Evolutionary conservation across 2,888 invertebrate genomes (phyloP), one percentile per base, ranked within the genome.

Genomic region (Platypus cylindrus): DNA sequence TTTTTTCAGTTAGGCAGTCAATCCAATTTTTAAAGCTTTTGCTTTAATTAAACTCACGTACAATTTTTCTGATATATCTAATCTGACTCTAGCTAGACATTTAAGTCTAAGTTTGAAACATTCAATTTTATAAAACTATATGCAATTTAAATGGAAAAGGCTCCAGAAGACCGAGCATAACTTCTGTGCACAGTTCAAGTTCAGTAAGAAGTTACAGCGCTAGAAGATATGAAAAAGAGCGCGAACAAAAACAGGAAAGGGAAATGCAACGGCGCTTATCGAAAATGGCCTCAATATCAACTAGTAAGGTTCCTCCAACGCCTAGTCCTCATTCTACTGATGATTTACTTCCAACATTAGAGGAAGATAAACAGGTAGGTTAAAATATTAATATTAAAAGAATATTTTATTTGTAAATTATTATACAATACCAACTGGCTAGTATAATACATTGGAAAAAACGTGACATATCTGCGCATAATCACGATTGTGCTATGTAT

Each of bases 161-260:
- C 72, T 84, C 84, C 58, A 72, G 85, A 70, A 76, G 85, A 68
- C 84, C 85, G 66, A 84, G 85, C 71, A 67, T 85, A 69, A 80
- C 78, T 48, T 86, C 85, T 45, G 70, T 86, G 52, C 85, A 86
- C 59, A 85, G 85, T 68, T 76, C 78, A 49, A 84, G 80, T 41
- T 86, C 85, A 32, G 73, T 83, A 44, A 73, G 81, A 56, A 85
- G 84, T 62, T 85, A 82, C 63, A 83, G 84, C 55, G 72, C 80
- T 48, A 73, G 75, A 58, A 70, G 80, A 44, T 81, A 82, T 62
- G 86, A 86, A 58, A 71, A 76, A 48, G 86, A 86, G 55, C 63
- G 80, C 37, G 83, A 81, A 56, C 81, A 84, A 58, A 83, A 83
- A 57, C 83, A 84, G 55, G 73, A 80, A 52, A 65, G 84, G 32